Percentiles rank a stretch among this genome's conserved stretches.
Evolutionary conservation across 2,888 invertebrate genomes (phyloP).

Genomic region (Cylloceria caligata): DNA sequence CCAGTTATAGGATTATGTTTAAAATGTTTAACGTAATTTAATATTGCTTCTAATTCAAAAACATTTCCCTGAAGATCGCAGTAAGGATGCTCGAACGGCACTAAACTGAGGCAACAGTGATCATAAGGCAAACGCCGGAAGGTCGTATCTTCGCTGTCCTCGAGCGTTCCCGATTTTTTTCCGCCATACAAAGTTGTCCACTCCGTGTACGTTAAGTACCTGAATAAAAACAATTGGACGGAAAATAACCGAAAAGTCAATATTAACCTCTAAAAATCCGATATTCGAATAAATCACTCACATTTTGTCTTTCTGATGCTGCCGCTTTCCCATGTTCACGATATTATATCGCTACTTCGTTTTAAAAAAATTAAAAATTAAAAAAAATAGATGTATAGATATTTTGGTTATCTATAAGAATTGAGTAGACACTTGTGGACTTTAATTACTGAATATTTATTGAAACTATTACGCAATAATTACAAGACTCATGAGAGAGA

Average conservation of each 20-base stretch:
- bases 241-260: conserved; percentile 49
- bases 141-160: conserved; percentile 90
- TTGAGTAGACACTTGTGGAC: too few species aligned
- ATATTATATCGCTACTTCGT: conserved; percentile 23
- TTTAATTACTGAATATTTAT: too few species aligned
- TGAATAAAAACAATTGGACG: conserved; percentile 76
- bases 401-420: too few species aligned
- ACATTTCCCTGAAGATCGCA: conserved; percentile 96
- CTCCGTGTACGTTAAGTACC: conserved; percentile 95
- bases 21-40: conserved; percentile 95
- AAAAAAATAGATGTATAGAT: too few species aligned
- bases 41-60: conserved; percentile 95
- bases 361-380: too few species aligned
- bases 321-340: conserved; percentile 94
- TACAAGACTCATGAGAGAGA: too few species aligned
- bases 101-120: conserved; percentile 96
- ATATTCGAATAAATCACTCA: conserved; percentile 83
- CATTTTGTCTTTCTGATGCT: conserved; percentile 98
- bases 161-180: conserved; percentile 89
- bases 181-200: conserved; percentile 97
- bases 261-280: conserved; percentile 38
- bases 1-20: conserved; percentile 98
- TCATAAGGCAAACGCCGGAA: conserved; percentile 97
- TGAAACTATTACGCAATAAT: too few species aligned
- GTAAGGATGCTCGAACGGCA: conserved; percentile 96